Percentiles rank a stretch among this genome's conserved stretches.
Conservation (phyloP, 2,888 invertebrate species). For the Spialia ferax region DNA sequence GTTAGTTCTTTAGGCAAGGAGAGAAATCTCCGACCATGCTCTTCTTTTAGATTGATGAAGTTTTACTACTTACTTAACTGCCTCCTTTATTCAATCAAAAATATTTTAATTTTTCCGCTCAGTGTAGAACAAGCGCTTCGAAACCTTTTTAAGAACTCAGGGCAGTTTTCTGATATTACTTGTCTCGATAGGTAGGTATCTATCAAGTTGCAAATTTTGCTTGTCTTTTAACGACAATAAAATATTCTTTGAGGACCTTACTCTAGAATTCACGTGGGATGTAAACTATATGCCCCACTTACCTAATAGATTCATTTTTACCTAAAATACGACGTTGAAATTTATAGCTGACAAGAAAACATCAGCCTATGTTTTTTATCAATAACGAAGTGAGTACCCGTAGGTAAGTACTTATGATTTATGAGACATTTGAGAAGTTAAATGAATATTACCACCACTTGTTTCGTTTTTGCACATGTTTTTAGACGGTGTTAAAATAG, state of each 20-base stretch:
- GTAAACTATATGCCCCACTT: neutral
- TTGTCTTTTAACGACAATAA: slow-evolving; percentile 60
- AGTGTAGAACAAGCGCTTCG: slow-evolving; percentile 22
- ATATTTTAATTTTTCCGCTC: neutral
- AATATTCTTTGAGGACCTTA: slow-evolving; percentile 62
- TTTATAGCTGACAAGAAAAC: neutral
- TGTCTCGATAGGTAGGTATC: slow-evolving; percentile 75
- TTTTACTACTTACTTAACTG: no score
- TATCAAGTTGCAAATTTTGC: slow-evolving; percentile 54
- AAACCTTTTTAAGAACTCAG: slow-evolving; percentile 52
- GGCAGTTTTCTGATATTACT: slow-evolving; percentile 65
- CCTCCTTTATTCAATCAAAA: no score
- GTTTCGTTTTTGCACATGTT: no score
- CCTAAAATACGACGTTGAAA: neutral
- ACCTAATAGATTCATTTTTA: neutral
- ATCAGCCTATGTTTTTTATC: no score
- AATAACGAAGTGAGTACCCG: no score
- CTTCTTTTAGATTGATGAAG: no score
- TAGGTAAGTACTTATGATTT: no score
- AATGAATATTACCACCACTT: no score
- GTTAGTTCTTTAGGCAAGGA: no score
- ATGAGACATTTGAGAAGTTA: no score
- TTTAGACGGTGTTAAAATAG: no score
- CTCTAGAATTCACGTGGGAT: slow-evolving; percentile 32
- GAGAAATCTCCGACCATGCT: no score